Evolutionary conservation across 2,797 vertebrate species (phyloP).

Genomic region (Odontamblyopus lacepedii): DNA sequence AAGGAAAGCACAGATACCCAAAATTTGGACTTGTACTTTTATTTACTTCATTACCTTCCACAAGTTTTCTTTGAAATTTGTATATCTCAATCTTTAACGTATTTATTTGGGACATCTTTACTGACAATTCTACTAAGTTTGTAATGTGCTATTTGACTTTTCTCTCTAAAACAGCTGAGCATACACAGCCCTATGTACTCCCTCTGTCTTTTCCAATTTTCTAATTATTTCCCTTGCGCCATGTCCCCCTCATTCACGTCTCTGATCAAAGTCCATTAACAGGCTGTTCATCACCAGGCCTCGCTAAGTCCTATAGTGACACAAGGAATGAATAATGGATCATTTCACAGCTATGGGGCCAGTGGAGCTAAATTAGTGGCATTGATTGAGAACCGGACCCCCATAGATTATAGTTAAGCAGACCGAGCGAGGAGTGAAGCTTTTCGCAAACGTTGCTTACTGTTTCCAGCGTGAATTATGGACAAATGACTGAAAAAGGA

Average conservation of each 20-base stretch:
- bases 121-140: background rate
- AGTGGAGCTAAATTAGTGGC: slow-evolving; percentile 43
- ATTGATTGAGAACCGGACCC: slow-evolving; percentile 61
- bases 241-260: slow-evolving; percentile 40
- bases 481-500: slow-evolving; percentile 23
- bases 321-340: slow-evolving; percentile 51
- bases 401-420: slow-evolving; percentile 53
- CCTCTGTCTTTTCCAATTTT: slow-evolving; percentile 26
- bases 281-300: slow-evolving; percentile 44
- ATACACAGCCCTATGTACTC: slow-evolving; percentile 8
- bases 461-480: slow-evolving; percentile 26
- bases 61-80: too few species aligned
- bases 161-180: background rate
- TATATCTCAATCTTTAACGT: too few species aligned
- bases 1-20: too few species aligned
- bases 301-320: slow-evolving; percentile 34
- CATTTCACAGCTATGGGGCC: slow-evolving; percentile 22
- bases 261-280: slow-evolving; percentile 58
- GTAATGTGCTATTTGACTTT: background rate
- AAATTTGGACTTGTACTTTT: too few species aligned
- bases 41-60: too few species aligned
- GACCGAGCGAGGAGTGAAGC: slow-evolving; percentile 25
- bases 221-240: slow-evolving; percentile 20
- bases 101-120: background rate
- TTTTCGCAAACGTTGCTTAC: slow-evolving; percentile 25